Base-by-base conservation (phyloP, 1,140 invertebrate genomes). In the Aphaenogaster rudis region DNA sequence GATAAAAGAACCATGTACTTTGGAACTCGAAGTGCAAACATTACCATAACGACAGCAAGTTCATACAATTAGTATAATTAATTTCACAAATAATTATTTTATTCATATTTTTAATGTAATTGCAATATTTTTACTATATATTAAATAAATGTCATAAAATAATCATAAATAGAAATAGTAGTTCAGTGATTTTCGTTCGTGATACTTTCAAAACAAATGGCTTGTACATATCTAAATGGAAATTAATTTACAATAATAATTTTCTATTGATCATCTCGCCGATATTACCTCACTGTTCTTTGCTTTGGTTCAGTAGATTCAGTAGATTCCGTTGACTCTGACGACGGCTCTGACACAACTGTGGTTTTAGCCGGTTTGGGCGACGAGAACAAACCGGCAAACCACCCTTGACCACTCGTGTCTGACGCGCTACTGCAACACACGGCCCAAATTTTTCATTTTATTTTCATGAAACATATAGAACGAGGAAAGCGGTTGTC, bases 381-480 rank as follows among this genome's bases (percentile, higher is more conserved):
- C 48, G 94, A 94, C 36, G 94, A 94, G 88, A 95, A 95, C 93
- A 92, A 95, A 84, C 93, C 91, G 93, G 91, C 93, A 54, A 95
- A 95, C 95, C 95, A 95, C 92, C 95, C 93, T 90, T 90, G 94
- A 93, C 78, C 93, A 94, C 84, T 91, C 88, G 91, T 89, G 82
- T 88, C 88, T 74, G 93, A 91, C 74, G 90, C 71, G 87, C 61
- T 84, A 95, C 95, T 95, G 95, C 76, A 95, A 95, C 94, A 95
- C 79, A 90, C 90, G 94, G 94, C 95, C 95, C 95, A 95, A 94
- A 93, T 94, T 94, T 94, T 94, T 92, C 86, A 78, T 69, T 90
- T 85, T 59, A 71, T 33, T 90, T 64, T 81, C 0, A 69, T 15
- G 9, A 63, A 88, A 63, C 33, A 57, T 59, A 52, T 84, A 80